Conservation (phyloP, 2,797 vertebrate genomes). For the Protonibea diacanthus region DNA sequence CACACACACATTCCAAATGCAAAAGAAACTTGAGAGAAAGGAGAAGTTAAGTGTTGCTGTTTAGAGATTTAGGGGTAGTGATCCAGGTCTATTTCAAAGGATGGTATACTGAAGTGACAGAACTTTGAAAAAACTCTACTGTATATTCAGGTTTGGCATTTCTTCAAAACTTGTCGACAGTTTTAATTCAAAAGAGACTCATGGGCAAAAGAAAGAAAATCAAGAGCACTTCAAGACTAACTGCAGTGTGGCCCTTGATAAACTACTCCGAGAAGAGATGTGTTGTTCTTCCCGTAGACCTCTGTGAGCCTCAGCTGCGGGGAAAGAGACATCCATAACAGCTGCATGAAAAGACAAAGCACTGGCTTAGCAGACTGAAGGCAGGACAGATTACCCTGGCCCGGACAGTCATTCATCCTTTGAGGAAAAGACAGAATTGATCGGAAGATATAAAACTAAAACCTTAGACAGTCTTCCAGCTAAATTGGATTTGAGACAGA, state of each 20-base stretch:
- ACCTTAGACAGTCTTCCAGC: slow-evolving; percentile 45
- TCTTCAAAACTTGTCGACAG: slow-evolving; percentile 11
- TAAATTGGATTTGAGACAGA: slow-evolving; percentile 62
- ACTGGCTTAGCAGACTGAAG: slow-evolving; percentile 65
- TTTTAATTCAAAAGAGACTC: slow-evolving; percentile 7
- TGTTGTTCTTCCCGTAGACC: slow-evolving; percentile 28
- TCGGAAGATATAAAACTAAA: slow-evolving; percentile 68
- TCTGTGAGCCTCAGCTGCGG: slow-evolving; percentile 40
- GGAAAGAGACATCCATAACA: slow-evolving; percentile 67
- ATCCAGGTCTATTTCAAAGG: slow-evolving; percentile 14
- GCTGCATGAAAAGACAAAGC: slow-evolving; percentile 70
- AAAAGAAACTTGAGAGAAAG: slow-evolving; percentile 16
- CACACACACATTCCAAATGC: slow-evolving; percentile 20
- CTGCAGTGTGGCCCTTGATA: slow-evolving; percentile 30
- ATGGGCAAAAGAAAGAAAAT: not conserved
- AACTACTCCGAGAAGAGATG: slow-evolving; percentile 22
- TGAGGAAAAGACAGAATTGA: slow-evolving; percentile 71
- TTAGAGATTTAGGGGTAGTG: not conserved
- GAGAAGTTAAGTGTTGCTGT: not conserved
- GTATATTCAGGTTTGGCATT: not conserved
- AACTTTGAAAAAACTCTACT: slow-evolving; percentile 5
- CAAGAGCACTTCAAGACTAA: slow-evolving; percentile 18
- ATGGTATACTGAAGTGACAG: not conserved
- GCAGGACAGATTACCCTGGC: slow-evolving; percentile 67
- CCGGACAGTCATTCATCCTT: slow-evolving; percentile 70